Evolutionary conservation across 2,797 vertebrate species (phyloP), one percentile per base, ranked within the genome.

Genomic region (Eleutherodactylus coqui): DNA sequence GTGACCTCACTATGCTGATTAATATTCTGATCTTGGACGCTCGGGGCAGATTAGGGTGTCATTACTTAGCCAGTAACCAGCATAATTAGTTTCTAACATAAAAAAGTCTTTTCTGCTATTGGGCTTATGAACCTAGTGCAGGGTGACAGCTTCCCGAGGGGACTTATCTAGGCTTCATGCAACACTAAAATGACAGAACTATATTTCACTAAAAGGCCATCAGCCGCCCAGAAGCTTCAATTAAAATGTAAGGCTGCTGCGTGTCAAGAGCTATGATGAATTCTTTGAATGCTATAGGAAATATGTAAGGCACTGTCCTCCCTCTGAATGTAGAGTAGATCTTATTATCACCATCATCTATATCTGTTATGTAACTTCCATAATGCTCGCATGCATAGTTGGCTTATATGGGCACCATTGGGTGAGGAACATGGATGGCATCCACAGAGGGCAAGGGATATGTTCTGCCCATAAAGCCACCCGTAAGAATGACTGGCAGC

Each of bases 191-290:
- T 72, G 67, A 82, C 67, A 82, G 67, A 82, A 43, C n/a, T 73
- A 70, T 72, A 43, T 73, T 82, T 73, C 49, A 53, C 49, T 41
- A 82, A 82, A 82, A 82, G 80, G 80, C 67, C 49, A 58, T 69
- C 79, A 53, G 64, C 29, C 64, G 49, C 80, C 80, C 53, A 29
- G 49, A 70, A 82, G 67, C 49, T 58, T 73, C 80, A 82, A 82
- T 82, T 82, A 72, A 67, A 45, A 72, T 21, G 45, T 24, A 27
- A 38, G 64, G 29, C 80, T 82, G 64, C 17, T 16, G 7, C 24
- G 24, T 72, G 80, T 82, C 67, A 58, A 13, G 47, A 82, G 47
- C 58, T 29, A 10, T 62, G n/a, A 80, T 80, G 29, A 69, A 47
- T 43, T 64, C 41, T 36, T 17, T 49, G 9, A 49, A 80, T 64